Base-by-base conservation (phyloP, 2,888 invertebrate species). In the Resseliella maxima region DNA sequence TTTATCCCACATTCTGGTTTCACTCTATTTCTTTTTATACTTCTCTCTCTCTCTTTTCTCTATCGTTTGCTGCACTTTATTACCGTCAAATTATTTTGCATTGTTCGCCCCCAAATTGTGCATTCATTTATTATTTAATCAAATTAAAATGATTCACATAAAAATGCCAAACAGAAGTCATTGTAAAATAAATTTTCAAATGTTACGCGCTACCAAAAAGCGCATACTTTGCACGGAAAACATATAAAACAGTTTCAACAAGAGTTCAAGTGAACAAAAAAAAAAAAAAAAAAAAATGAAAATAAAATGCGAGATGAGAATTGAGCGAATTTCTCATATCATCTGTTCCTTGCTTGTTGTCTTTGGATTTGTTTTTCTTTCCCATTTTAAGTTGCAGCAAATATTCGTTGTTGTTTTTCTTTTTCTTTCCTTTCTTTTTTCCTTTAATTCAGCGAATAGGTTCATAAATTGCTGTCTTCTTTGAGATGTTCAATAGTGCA, bases 51-150 rank as follows among this genome's bases (percentile, higher is more conserved):
- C 6, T 18, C 18, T 18, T 50, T n/a, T n/a, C n/a, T n/a, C n/a
- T n/a, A n/a, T n/a, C n/a, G n/a, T n/a, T n/a, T n/a, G n/a, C n/a
- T 72, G 31, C 31, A 72, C 72, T 31, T 35, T 72, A 72, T 72
- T 72, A 72, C 72, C 72, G 15, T 72, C 6, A 35, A 72, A 72
- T 72, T 72, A 72, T 31, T 72, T 31, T 15, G 2, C 35, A 72
- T 72, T 72, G 72, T 72, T 72, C 35, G 31, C 72, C n/a, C 12
- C 10, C 0, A 72, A 72, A 72, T 72, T 72, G 72, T 72, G 72
- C 72, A 72, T 72, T 72, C 72, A 72, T 72, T 72, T 72, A 72
- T 72, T 72, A 72, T 72, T 72, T 72, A 72, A 72, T 72, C 72
- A 72, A 72, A 72, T 72, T 72, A 72, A 72, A 72, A 72, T 72